Percentiles rank a stretch among this genome's conserved stretches.
These are phyloP conservation scores for Cercopithecus mona DNA, from an alignment of 2,113 vertebrate genomes.

Conservation along the genomic window DNA sequence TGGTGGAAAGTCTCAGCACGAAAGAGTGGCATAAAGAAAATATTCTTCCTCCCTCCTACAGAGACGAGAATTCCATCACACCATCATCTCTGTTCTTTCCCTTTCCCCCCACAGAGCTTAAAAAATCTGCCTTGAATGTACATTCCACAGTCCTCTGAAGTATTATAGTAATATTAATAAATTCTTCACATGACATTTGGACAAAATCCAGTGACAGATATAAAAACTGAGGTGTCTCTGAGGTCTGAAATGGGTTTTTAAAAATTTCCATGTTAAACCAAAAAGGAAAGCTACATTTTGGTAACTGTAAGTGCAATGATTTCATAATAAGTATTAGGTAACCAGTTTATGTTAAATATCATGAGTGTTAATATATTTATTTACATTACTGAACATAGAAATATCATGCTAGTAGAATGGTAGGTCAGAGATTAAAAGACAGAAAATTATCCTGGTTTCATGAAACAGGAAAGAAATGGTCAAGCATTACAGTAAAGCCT, in stretches of 20 bases:
- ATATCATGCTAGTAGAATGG: background rate
- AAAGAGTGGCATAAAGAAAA: slow-evolving; percentile 63
- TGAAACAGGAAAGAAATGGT: background rate
- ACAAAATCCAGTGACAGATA: slow-evolving; percentile 48
- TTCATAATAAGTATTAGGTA: background rate
- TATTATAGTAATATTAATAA: slow-evolving; percentile 81
- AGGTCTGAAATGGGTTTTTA: slow-evolving; percentile 60
- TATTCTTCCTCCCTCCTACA: slow-evolving; percentile 66
- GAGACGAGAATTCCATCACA: slow-evolving; percentile 69
- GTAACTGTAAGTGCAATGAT: background rate
- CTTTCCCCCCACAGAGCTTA: slow-evolving; percentile 55
- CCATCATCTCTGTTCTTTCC: slow-evolving; percentile 61
- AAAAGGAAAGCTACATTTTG: background rate
- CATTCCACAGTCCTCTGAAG: slow-evolving; percentile 79
- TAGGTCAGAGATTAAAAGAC: background rate
- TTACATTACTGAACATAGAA: background rate
- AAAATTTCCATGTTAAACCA: background rate
- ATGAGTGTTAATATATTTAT: background rate
- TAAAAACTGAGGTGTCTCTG: slow-evolving; percentile 43
- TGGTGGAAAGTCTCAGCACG: slow-evolving; percentile 22
- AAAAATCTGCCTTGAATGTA: slow-evolving; percentile 62
- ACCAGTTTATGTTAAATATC: background rate
- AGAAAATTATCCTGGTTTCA: background rate
- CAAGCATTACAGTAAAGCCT: background rate
- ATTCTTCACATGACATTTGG: slow-evolving; percentile 78